phyloP scores from a whole-genome alignment of 2,113 vertebrate species.

The Xiphophorus maculatus region DNA sequence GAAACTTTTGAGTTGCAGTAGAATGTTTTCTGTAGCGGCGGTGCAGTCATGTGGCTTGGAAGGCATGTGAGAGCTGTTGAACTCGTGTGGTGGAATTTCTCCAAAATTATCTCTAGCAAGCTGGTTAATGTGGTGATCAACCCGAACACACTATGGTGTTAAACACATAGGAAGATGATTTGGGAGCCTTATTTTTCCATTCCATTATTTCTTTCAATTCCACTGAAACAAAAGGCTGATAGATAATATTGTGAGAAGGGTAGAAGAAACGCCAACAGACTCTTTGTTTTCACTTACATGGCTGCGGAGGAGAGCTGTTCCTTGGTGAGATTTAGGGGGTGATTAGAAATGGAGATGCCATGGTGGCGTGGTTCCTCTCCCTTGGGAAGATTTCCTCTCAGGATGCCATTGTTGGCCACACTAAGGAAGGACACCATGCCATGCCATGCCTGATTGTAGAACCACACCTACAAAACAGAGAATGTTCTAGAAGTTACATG shows the following conservation, averaged over 20 bases:
- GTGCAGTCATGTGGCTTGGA: not conserved
- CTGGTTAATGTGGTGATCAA: no score
- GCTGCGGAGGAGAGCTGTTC: slow-evolving; percentile 90
- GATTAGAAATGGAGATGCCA: slow-evolving; percentile 91
- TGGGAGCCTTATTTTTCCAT: not conserved
- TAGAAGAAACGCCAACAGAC: not conserved
- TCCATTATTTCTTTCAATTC: not conserved
- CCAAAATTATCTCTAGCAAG: no score
- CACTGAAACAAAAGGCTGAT: not conserved
- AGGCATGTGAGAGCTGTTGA: not conserved
- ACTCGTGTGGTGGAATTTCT: not conserved
- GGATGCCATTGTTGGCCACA: slow-evolving; percentile 92
- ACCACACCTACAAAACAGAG: slow-evolving; percentile 89
- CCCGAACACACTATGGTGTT: not conserved
- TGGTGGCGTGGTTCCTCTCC: slow-evolving; percentile 81
- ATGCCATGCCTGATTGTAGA: slow-evolving; percentile 96
- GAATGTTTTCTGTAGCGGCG: not conserved
- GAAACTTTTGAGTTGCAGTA: no score
- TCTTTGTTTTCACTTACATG: slow-evolving; percentile 83
- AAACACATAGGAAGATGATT: not conserved
- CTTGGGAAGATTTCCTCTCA: slow-evolving; percentile 87
- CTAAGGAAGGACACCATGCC: slow-evolving; percentile 89
- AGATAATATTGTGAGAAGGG: not conserved
- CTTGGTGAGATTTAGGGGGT: slow-evolving; percentile 95
- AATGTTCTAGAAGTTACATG: not conserved